phyloP scores from a whole-genome alignment of 2,113 vertebrate species.

The Ifrita kowaldi region DNA sequence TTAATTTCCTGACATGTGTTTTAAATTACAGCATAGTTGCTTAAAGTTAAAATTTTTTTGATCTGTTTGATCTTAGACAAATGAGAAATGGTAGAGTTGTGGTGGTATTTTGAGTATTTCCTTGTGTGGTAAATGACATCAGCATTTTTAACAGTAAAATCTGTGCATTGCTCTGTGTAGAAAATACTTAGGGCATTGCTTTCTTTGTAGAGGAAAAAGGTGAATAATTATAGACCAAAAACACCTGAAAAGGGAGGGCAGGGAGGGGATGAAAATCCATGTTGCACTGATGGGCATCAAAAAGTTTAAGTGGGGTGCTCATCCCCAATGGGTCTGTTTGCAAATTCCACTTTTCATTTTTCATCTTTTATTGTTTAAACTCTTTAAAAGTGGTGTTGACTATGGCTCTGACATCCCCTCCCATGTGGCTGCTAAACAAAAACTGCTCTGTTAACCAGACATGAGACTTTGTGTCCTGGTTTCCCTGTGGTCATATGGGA shows the following conservation, averaged over 20 bases:
- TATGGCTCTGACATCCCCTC: background rate
- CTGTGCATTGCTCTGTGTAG: background rate
- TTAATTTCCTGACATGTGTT: constrained; percentile 73
- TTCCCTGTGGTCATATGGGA: background rate
- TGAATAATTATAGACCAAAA: background rate
- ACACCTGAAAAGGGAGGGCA: background rate
- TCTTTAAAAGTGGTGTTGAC: background rate
- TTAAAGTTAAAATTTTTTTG: background rate
- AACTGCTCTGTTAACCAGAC: background rate
- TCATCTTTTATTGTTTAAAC: background rate
- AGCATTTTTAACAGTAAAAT: background rate
- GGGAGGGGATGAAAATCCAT: background rate
- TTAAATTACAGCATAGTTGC: constrained; percentile 52
- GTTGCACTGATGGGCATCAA: background rate
- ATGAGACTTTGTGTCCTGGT: background rate
- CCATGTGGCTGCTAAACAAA: background rate
- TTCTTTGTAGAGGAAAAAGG: background rate
- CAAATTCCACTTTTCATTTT: background rate
- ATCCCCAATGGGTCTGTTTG: background rate
- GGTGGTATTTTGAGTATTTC: background rate
- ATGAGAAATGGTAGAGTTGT: constrained; percentile 36
- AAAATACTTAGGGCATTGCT: background rate
- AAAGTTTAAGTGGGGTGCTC: background rate
- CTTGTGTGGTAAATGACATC: background rate
- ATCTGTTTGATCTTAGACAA: constrained; percentile 51